A percentile compares a stretch with the other conserved stretches of the same genome.
phyloP scores from a whole-genome alignment of 2,888 invertebrate genomes.

The Acanthococcus lagerstroemiae region DNA sequence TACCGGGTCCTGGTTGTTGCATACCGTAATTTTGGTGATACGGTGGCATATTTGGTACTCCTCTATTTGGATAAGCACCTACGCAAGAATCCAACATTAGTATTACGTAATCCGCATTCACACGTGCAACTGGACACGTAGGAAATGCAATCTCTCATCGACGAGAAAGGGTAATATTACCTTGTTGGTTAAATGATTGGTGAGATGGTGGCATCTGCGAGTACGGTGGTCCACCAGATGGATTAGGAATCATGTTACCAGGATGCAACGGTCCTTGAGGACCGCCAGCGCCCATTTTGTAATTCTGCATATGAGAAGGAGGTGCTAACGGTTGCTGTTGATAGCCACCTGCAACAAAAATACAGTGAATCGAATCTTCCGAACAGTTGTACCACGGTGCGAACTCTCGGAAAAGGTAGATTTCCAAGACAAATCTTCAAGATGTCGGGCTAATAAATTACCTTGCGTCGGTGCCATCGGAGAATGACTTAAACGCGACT shows the following conservation, averaged over 20 bases:
- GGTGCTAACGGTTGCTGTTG: slow-evolving; percentile 50
- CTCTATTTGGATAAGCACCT: slow-evolving; percentile 19
- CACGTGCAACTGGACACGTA: background rate
- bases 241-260: slow-evolving; percentile 43
- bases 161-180: slow-evolving; percentile 37
- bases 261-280: slow-evolving; percentile 46
- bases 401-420: too few relatives aligned
- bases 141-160: background rate
- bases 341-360: slow-evolving; percentile 45
- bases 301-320: slow-evolving; percentile 49
- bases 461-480: slow-evolving; percentile 54
- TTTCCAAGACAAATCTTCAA: too few relatives aligned
- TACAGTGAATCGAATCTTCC: too few relatives aligned
- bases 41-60: slow-evolving; percentile 24
- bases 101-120: background rate
- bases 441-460: too few relatives aligned
- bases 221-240: slow-evolving; percentile 30
- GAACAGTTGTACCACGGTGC: too few relatives aligned
- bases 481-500: slow-evolving; percentile 58
- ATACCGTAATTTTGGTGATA: slow-evolving; percentile 23
- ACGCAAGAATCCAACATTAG: background rate
- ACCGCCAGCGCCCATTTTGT: slow-evolving; percentile 49
- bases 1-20: slow-evolving; percentile 37
- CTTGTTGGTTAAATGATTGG: slow-evolving; percentile 47
- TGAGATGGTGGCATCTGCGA: slow-evolving; percentile 33